Evolutionary conservation across 2,113 vertebrate genomes (phyloP).

Genomic region (Ailuropoda melanoleuca): DNA sequence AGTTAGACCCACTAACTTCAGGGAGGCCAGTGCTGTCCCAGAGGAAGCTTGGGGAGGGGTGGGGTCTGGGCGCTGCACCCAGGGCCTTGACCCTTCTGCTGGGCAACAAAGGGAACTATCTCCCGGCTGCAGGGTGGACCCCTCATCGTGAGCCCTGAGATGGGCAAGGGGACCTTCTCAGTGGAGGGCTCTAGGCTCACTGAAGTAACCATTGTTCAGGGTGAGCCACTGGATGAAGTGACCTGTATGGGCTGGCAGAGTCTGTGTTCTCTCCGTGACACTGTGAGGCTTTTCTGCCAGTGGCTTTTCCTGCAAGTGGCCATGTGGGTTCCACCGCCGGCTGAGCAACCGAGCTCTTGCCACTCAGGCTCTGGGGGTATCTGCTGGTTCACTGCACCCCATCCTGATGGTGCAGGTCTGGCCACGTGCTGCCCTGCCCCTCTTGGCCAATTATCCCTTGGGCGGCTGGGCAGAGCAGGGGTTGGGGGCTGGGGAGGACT

Average conservation of each 20-base stretch:
- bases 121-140: fast-evolving
- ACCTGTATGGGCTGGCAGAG: fast-evolving
- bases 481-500: neutral
- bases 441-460: fast-evolving
- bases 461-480: neutral
- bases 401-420: fast-evolving
- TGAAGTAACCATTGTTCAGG: neutral
- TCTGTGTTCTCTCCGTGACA: fast-evolving
- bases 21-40: neutral
- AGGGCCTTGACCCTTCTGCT: neutral
- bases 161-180: neutral
- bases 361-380: fast-evolving
- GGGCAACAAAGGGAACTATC: neutral
- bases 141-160: fast-evolving
- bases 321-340: fast-evolving
- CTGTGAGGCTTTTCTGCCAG: fast-evolving
- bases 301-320: fast-evolving
- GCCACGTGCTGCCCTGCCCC: fast-evolving
- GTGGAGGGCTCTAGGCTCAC: neutral
- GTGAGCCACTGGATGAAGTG: neutral
- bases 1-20: no score
- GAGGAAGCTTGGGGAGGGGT: neutral
- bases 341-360: neutral
- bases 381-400: neutral
- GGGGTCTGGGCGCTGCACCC: no score